These are phyloP conservation scores for Neofelis nebulosa DNA, from an alignment of 2,113 vertebrate genomes.

Conservation along the genomic window DNA sequence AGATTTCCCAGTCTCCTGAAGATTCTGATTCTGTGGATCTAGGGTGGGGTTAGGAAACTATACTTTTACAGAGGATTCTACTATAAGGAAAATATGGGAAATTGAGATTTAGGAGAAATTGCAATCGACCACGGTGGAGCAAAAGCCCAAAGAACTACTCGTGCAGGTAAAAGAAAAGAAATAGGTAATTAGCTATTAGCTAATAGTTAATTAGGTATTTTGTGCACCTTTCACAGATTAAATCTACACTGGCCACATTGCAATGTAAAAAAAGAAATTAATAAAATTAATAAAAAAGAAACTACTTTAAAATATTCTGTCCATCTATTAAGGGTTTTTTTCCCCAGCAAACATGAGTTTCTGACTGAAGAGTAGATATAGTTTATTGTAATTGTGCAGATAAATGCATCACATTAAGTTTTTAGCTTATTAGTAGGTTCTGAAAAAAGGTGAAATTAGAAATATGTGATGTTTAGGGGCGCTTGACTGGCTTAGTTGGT, in stretches of 20 bases:
- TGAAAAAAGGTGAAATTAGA: conserved; percentile 13
- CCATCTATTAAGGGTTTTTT: conserved; percentile 27
- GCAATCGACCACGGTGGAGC: neutral
- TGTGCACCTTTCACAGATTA: neutral
- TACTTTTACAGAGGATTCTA: neutral
- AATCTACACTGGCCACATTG: neutral
- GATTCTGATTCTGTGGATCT: neutral
- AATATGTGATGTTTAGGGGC: neutral
- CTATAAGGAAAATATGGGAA: neutral
- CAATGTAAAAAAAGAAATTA: neutral
- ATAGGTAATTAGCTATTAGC: neutral
- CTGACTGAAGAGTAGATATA: neutral
- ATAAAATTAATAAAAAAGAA: neutral
- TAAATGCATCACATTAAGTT: neutral
- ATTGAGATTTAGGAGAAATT: neutral
- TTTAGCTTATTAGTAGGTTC: neutral
- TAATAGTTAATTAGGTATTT: neutral
- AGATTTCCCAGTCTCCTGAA: neutral
- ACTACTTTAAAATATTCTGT: neutral
- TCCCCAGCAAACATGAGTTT: neutral
- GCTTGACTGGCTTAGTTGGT: neutral
- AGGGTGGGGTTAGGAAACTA: neutral
- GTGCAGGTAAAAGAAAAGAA: neutral
- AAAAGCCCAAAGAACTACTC: neutral
- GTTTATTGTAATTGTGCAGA: neutral